phyloP scores from a whole-genome alignment of 2,888 invertebrate genomes.

The Zaprionus lineosus region DNA sequence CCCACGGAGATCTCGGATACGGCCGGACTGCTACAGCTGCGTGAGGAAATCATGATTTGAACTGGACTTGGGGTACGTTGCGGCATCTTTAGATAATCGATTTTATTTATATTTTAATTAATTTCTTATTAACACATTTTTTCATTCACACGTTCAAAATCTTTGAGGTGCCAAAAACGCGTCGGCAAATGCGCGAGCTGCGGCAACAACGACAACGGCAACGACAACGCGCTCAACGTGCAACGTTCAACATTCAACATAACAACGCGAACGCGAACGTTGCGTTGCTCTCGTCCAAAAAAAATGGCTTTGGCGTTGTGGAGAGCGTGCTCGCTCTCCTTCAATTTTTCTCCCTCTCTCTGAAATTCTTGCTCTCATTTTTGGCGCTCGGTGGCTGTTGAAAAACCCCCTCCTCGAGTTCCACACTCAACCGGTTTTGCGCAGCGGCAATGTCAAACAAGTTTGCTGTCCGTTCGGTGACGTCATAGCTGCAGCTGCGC shows the following conservation, averaged over 20 bases:
- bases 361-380: constrained; percentile 3
- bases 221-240: constrained; percentile 43
- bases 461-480: constrained; percentile 58
- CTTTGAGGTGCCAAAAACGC: constrained; percentile 61
- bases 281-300: constrained; percentile 16
- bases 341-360: constrained; percentile 2
- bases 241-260: constrained; percentile 59
- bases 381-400: constrained; percentile 2
- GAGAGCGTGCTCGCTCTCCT: constrained; percentile 6
- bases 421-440: constrained; percentile 54
- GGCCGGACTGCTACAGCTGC: constrained; percentile 78
- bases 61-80: constrained; percentile 80
- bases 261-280: constrained; percentile 45
- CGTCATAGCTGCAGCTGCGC: constrained; percentile 69
- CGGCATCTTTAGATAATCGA: constrained; percentile 59
- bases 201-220: constrained; percentile 33
- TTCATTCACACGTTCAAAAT: neutral
- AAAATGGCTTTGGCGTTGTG: constrained; percentile 34
- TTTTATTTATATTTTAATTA: neutral
- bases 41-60: constrained; percentile 34
- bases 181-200: constrained; percentile 76
- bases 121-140: constrained; percentile 8
- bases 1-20: constrained; percentile 83
- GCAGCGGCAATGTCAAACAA: constrained; percentile 41
- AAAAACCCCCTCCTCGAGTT: too few species aligned